Percentiles rank a stretch among this genome's conserved stretches.
phyloP scores from a whole-genome alignment of 2,888 invertebrate genomes.

The Andrena marginata region DNA sequence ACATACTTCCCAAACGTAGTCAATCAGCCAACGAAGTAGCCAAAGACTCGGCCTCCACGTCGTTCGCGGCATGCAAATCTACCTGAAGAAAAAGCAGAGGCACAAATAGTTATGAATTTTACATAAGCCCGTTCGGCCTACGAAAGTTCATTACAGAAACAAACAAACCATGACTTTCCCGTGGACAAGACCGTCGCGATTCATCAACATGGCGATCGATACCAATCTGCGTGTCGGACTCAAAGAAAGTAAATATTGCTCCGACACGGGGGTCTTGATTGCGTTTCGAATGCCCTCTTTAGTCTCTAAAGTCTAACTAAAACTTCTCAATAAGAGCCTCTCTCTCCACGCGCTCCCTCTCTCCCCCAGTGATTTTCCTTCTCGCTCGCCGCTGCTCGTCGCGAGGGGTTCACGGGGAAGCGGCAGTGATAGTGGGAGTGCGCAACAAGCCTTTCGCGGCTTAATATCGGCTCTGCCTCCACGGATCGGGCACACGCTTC shows the following conservation, averaged over 20 bases:
- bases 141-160: not conserved
- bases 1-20: too few species aligned
- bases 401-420: conserved; percentile 22
- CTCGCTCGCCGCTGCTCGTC: conserved; percentile 13
- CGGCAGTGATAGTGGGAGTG: conserved; percentile 38
- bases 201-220: not conserved
- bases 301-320: conserved; percentile 40
- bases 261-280: not conserved
- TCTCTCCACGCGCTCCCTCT: conserved; percentile 32
- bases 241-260: conserved; percentile 8
- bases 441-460: conserved; percentile 72
- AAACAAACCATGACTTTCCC: not conserved
- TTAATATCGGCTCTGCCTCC: conserved; percentile 45
- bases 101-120: not conserved
- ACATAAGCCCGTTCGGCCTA: not conserved
- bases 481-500: conserved; percentile 46
- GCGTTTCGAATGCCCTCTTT: conserved; percentile 38
- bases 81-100: not conserved
- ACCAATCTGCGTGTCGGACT: not conserved
- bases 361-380: conserved; percentile 4
- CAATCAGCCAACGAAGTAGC: not conserved
- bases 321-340: conserved; percentile 42
- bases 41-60: not conserved
- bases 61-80: not conserved
- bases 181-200: not conserved